Base-by-base conservation (phyloP, 2,113 vertebrate species). In the Hylia prasina region DNA sequence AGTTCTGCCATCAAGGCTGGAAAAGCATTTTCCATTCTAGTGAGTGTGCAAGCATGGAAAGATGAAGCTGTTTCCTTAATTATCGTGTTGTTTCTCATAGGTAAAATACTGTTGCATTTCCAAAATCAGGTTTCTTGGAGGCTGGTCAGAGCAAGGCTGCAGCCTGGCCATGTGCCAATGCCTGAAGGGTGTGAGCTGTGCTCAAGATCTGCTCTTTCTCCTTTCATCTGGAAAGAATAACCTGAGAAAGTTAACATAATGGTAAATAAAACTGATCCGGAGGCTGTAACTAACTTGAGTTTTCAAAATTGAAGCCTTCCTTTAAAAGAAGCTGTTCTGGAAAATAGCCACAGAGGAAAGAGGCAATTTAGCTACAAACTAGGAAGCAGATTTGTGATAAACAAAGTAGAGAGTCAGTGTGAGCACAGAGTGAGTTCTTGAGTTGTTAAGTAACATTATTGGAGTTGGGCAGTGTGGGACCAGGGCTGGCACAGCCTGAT, bases 121-220 rank as follows among this genome's bases (percentile, higher is more conserved):
- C 27, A 31, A 72, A 61, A 79, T 48, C 6, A n/a, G 5, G 11
- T 45, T 95, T 85, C 15, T 87, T 85, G 0, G 0, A 50, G 45
- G 25, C 66, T 69, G 5, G 4, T 69, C 15, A 15, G 66, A 54
- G 66, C 58, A 54, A 69, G 73, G 45, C 53, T 85, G 37, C 53
- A 57, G 45, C 66, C 57, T 15, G 8, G 61, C 57, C 0, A 0
- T 12, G 15, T 69, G 40, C 53, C 54, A 51, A 4, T 1, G 18
- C 48, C 70, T 70, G 54, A 65, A 24, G 42, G 30, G 21, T 73
- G 19, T 40, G 45, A 90, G 45, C 50, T 20, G 5, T 76, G 39
- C 58, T 91, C 63, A 58, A 35, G 18, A 20, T 45, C 44, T 45
- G 44, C 44, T n/a, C n/a, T n/a, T n/a, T n/a, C n/a, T 47, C 45